Evolutionary conservation across 2,113 vertebrate genomes (phyloP).

Genomic region (Notiomystis cincta): DNA sequence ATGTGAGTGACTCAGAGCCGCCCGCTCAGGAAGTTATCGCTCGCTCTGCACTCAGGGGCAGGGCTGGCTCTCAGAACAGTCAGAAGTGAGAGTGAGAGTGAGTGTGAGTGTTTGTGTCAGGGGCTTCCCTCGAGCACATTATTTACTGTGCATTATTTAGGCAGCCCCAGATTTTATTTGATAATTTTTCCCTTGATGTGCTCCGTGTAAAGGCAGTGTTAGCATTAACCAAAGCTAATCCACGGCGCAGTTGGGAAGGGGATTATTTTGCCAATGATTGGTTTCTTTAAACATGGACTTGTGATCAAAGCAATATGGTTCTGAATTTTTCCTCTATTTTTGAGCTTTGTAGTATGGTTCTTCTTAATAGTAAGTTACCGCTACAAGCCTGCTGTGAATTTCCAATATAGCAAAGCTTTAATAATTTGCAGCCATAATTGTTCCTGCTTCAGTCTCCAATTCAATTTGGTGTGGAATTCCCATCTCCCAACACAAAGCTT

Average conservation of each 20-base stretch:
- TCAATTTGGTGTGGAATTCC: slow-evolving; percentile 55
- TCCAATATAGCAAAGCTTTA: slow-evolving; percentile 39
- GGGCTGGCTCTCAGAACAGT: neutral
- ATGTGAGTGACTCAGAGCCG: neutral
- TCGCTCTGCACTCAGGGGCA: neutral
- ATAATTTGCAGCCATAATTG: slow-evolving; percentile 53
- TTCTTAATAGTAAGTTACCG: neutral
- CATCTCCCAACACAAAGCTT: slow-evolving; percentile 44
- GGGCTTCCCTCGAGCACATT: neutral
- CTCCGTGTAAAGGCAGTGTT: neutral
- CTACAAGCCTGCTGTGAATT: slow-evolving; percentile 27
- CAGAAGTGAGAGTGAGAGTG: neutral
- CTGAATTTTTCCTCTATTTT: slow-evolving; percentile 12
- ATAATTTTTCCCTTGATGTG: slow-evolving; percentile 45
- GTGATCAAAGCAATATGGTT: slow-evolving; percentile 45
- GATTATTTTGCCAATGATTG: slow-evolving; percentile 54
- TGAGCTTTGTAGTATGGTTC: slow-evolving; percentile 6
- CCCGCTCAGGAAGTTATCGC: accelerated
- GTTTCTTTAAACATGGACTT: slow-evolving; percentile 30
- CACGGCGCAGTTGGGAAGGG: neutral
- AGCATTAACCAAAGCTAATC: slow-evolving; percentile 53
- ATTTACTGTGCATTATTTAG: slow-evolving; percentile 21
- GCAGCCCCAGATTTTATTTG: slow-evolving; percentile 31
- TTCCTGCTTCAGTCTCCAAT: slow-evolving; percentile 40
- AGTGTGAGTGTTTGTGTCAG: neutral